A percentile compares a stretch with the other conserved stretches of the same genome.
Conservation (phyloP, 2,888 invertebrate species). For the Pristionchus maxplancki region DNA sequence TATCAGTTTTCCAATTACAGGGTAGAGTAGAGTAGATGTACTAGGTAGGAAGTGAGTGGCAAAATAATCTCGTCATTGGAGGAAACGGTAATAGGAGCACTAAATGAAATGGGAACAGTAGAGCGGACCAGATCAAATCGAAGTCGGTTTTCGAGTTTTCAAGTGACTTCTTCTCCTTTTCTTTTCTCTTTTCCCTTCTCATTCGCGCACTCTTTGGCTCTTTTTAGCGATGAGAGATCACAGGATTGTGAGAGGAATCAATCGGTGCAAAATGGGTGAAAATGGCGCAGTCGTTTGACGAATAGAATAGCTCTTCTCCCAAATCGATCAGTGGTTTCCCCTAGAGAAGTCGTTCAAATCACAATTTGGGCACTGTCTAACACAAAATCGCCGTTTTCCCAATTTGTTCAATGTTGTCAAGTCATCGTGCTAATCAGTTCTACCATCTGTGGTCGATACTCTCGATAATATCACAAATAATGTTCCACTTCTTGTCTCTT, state of each 20-base stretch:
- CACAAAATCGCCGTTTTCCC: background rate
- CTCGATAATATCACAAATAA: background rate
- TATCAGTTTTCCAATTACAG: slow-evolving; percentile 18
- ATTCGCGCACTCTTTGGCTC: background rate
- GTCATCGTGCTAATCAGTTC: background rate
- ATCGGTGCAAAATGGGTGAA: slow-evolving; percentile 42
- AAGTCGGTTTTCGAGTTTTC: slow-evolving; percentile 38
- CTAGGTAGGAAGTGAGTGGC: background rate
- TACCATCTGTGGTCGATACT: background rate
- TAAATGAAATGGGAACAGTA: slow-evolving; percentile 29
- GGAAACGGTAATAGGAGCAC: slow-evolving; percentile 2
- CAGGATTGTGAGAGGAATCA: slow-evolving; percentile 34
- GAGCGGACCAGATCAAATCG: background rate
- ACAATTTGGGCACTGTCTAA: slow-evolving; percentile 22
- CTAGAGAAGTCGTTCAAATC: background rate
- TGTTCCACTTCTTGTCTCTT: background rate
- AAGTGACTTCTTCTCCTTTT: slow-evolving; percentile 25
- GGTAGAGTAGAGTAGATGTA: background rate
- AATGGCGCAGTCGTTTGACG: slow-evolving; percentile 13
- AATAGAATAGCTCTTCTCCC: background rate
- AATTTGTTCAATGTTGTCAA: background rate
- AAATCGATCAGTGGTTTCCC: slow-evolving; percentile 33
- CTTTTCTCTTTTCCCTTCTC: background rate
- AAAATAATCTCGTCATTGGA: background rate
- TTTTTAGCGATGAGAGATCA: background rate